Percentiles rank a stretch among this genome's conserved stretches.
These are phyloP conservation scores for Psococerastis gibbosa DNA, from an alignment of 2,888 invertebrate species.

Conservation along the genomic window DNA sequence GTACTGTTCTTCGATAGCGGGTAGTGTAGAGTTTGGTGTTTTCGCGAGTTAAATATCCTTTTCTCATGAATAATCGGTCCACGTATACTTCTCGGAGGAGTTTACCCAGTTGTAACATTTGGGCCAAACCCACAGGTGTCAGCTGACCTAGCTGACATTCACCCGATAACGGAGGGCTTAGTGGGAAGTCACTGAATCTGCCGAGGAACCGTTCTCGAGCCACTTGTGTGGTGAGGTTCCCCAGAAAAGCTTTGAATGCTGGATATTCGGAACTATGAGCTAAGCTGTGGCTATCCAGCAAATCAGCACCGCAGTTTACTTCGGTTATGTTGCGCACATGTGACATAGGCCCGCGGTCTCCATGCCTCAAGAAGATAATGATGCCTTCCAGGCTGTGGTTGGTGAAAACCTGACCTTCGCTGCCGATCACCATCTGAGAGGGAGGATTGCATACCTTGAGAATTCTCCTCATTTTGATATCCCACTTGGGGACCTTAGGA, in stretches of 20 bases:
- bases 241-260: constrained; percentile 31
- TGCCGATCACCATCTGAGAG: constrained; percentile 42
- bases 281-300: constrained; percentile 17
- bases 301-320: constrained; percentile 51
- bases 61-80: constrained; percentile 42
- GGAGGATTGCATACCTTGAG: constrained; percentile 54
- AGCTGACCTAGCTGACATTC: constrained; percentile 72
- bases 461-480: constrained; percentile 41
- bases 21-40: constrained; percentile 60
- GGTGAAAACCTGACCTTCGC: constrained; percentile 41
- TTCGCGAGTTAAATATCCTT: constrained; percentile 28
- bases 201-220: constrained; percentile 37
- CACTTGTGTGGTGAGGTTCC: constrained; percentile 26
- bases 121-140: constrained; percentile 41
- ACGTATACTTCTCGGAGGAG: constrained; percentile 33
- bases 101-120: constrained; percentile 61
- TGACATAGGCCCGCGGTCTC: constrained; percentile 73
- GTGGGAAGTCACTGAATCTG: constrained; percentile 68
- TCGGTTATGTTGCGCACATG: constrained; percentile 59
- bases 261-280: constrained; percentile 16
- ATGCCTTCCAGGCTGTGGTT: constrained; percentile 49
- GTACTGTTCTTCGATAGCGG: constrained; percentile 72
- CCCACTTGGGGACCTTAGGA: constrained; percentile 31
- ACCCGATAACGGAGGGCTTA: constrained; percentile 42
- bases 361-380: constrained; percentile 64